phyloP scores from a whole-genome alignment of 2,797 vertebrate species.

The Smutsia gigantea region DNA sequence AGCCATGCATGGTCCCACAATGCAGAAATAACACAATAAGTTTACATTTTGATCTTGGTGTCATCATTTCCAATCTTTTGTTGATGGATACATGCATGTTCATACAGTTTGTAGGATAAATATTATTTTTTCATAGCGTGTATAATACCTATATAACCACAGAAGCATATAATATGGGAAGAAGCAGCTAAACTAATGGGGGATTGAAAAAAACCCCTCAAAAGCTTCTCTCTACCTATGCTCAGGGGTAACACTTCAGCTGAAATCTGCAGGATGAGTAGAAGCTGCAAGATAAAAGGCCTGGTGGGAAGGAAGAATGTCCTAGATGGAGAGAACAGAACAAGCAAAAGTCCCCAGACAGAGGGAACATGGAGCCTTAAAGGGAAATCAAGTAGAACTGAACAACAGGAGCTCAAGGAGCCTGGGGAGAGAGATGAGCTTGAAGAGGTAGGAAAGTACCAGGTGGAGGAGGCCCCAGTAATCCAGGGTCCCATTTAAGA shows the following conservation, averaged over 20 bases:
- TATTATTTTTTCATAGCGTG: background rate
- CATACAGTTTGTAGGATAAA: background rate
- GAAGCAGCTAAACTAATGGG: background rate
- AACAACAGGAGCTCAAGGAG: too few species aligned
- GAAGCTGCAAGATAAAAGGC: background rate
- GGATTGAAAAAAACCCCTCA: background rate
- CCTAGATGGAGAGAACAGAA: background rate
- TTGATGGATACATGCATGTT: background rate
- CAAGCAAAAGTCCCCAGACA: background rate
- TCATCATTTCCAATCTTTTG: background rate
- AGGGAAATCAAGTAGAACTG: background rate
- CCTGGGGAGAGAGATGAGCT: accelerated
- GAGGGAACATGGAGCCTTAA: background rate
- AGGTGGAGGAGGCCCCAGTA: background rate
- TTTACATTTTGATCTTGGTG: background rate
- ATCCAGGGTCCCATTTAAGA: background rate
- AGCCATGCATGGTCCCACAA: background rate
- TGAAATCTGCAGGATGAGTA: background rate
- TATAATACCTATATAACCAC: background rate
- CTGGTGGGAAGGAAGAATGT: background rate
- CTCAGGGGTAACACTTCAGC: background rate
- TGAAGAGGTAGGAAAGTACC: background rate
- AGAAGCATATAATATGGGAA: background rate
- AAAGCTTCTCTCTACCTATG: background rate
- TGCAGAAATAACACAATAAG: background rate